Evolutionary conservation across 2,113 vertebrate species (phyloP).

Genomic region (Pelobates fuscus): DNA sequence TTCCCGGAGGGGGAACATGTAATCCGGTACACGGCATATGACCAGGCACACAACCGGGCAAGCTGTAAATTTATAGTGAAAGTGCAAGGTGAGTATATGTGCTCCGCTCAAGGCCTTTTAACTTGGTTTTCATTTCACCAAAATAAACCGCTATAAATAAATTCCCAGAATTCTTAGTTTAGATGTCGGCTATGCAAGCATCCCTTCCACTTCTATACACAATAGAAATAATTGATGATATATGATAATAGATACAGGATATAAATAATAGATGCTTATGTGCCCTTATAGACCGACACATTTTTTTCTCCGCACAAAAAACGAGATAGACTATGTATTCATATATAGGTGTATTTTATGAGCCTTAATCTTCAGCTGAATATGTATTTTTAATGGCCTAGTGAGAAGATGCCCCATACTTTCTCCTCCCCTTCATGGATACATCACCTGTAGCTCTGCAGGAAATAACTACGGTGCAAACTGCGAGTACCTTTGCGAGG

Average conservation of each 20-base stretch:
- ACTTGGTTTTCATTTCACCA: too few species aligned
- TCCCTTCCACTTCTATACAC: too few species aligned
- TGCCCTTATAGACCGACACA: too few species aligned
- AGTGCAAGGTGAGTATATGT: constrained; percentile 78
- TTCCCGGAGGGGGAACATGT: constrained; percentile 83
- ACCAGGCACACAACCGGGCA: constrained; percentile 87
- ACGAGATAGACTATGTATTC: too few species aligned
- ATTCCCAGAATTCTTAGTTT: too few species aligned
- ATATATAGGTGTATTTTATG: not conserved
- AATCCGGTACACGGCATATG: constrained; percentile 87
- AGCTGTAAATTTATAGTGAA: constrained; percentile 92
- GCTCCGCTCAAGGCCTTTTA: too few species aligned
- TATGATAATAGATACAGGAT: too few species aligned
- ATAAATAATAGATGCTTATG: too few species aligned
- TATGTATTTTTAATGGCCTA: constrained; percentile 49
- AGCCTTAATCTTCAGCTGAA: not conserved
- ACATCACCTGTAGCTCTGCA: constrained; percentile 82
- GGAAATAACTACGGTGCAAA: constrained; percentile 86
- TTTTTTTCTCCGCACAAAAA: too few species aligned
- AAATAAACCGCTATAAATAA: too few species aligned
- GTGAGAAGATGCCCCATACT: constrained; percentile 84
- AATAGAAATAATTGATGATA: too few species aligned
- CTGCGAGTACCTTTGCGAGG: constrained; percentile 87
- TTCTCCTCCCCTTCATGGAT: constrained; percentile 79
- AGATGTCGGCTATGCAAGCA: too few species aligned